phyloP scores from a whole-genome alignment of 92 coral and sea anemone species.

The Epizoanthus stellaris region DNA sequence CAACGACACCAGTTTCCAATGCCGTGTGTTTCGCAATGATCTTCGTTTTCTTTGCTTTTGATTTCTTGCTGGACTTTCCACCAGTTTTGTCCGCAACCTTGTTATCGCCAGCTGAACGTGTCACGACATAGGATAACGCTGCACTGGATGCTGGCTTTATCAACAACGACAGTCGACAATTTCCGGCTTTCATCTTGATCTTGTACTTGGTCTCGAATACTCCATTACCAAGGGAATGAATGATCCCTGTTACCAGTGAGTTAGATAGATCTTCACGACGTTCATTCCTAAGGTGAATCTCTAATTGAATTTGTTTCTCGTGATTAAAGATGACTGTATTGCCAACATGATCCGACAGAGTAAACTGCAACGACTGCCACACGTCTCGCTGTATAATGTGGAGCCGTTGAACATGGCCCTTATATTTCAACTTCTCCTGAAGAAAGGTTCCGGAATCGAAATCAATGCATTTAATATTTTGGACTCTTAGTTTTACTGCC shows the following conservation, averaged over 20 bases:
- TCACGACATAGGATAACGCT: too few relatives aligned
- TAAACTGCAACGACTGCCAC: slow-evolving; percentile 14
- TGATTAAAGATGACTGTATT: neutral
- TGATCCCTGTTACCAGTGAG: neutral
- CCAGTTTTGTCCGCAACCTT: too few relatives aligned
- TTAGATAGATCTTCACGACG: neutral
- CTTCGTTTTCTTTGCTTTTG: too few relatives aligned
- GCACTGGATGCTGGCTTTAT: neutral
- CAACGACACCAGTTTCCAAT: too few relatives aligned
- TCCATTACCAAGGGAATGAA: neutral
- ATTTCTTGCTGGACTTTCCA: too few relatives aligned
- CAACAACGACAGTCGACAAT: neutral
- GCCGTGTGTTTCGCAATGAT: too few relatives aligned
- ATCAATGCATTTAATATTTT: neutral
- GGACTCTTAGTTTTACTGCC: neutral
- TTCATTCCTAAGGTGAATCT: neutral
- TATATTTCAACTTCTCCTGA: neutral
- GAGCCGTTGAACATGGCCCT: neutral
- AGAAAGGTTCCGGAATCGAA: neutral
- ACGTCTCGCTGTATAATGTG: neutral
- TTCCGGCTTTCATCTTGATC: neutral
- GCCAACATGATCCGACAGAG: neutral
- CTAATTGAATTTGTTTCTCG: neutral
- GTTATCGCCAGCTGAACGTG: too few relatives aligned
- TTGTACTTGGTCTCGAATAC: neutral